These are phyloP conservation scores for Ictidomys tridecemlineatus DNA, from an alignment of 2,113 vertebrate genomes.

Conservation along the genomic window DNA sequence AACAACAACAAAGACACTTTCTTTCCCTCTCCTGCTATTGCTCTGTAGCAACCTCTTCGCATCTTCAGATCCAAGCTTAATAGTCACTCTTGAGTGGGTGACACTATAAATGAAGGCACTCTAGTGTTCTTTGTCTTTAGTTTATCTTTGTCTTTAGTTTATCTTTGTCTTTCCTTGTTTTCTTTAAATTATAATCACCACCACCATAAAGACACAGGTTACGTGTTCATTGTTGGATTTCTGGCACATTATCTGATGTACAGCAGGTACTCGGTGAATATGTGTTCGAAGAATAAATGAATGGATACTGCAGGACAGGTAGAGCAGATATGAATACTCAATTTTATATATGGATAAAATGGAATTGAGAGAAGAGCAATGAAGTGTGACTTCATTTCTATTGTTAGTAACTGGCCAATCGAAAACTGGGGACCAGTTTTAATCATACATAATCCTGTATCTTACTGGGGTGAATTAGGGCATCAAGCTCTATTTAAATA, in stretches of 20 bases:
- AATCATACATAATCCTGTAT: not conserved
- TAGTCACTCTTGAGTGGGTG: not conserved
- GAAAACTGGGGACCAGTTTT: not conserved
- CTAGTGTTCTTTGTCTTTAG: not conserved
- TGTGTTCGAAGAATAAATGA: not conserved
- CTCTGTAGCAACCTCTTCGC: not conserved
- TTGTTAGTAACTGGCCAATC: not conserved
- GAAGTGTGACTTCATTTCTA: not conserved
- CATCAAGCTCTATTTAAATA: not conserved
- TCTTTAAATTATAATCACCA: slow-evolving; percentile 10
- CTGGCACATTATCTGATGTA: not conserved
- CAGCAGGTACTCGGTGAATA: not conserved
- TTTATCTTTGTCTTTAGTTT: not conserved
- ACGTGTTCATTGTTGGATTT: not conserved
- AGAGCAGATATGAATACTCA: not conserved
- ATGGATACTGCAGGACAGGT: not conserved
- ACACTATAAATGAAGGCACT: not conserved
- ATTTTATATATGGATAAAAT: not conserved
- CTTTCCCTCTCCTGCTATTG: not conserved
- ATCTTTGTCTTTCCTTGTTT: not conserved
- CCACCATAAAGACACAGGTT: not conserved
- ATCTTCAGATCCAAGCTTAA: not conserved
- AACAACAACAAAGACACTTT: not conserved
- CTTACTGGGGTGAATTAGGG: not conserved
- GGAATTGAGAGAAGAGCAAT: not conserved